phyloP scores from a whole-genome alignment of 2,888 invertebrate genomes.

The Isoperla grammatica region DNA sequence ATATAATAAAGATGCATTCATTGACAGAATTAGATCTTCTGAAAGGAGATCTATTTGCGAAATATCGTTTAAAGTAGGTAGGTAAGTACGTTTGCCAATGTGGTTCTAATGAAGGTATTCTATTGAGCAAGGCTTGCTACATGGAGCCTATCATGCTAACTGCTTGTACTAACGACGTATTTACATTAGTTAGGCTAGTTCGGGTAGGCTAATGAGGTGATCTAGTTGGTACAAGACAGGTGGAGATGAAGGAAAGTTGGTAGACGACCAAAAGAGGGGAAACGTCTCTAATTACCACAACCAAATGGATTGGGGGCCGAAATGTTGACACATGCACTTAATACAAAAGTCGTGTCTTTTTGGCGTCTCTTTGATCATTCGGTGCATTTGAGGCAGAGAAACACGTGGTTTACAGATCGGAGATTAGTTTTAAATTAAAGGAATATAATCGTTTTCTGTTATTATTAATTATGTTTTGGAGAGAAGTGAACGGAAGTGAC shows the following conservation, averaged over 20 bases:
- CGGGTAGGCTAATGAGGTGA: constrained; percentile 6
- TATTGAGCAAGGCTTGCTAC: constrained; percentile 1
- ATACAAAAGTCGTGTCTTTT: not conserved
- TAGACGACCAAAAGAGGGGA: not conserved
- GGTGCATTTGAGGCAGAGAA: not conserved
- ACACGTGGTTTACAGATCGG: too few species aligned
- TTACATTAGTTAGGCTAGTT: constrained; percentile 10
- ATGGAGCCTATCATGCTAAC: constrained; percentile 11
- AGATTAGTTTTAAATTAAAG: too few species aligned
- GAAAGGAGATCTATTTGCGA: too few species aligned
- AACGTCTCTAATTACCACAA: constrained; percentile 8
- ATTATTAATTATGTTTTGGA: too few species aligned
- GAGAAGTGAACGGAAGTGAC: too few species aligned
- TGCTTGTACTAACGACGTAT: constrained; percentile 11
- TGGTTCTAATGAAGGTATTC: too few species aligned
- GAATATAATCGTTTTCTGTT: too few species aligned
- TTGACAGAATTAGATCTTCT: too few species aligned
- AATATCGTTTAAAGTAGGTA: too few species aligned
- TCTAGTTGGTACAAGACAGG: constrained; percentile 6
- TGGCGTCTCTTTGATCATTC: not conserved
- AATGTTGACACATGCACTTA: constrained; percentile 16
- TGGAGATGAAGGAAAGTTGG: constrained; percentile 13
- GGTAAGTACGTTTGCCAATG: too few species aligned
- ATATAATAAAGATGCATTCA: too few species aligned
- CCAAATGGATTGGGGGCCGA: constrained; percentile 1